These are phyloP conservation scores for Disparrhopalites patrizii DNA, from an alignment of 2,888 invertebrate genomes.

Conservation along the genomic window DNA sequence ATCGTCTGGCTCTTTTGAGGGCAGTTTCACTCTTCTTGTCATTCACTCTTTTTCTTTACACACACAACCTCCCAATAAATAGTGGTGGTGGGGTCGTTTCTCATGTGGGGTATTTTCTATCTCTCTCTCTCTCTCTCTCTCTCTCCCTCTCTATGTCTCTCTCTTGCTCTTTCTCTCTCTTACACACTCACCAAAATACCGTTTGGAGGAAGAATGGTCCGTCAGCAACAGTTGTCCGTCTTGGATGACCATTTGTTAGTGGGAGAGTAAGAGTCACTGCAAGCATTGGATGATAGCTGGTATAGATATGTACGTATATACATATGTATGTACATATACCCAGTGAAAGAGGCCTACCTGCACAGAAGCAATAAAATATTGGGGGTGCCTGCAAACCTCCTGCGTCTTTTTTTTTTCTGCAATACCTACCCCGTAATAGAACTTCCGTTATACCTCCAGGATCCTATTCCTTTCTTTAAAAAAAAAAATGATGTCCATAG, in stretches of 20 bases:
- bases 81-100: neutral
- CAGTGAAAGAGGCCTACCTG: neutral
- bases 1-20: too few relatives aligned
- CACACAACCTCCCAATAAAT: neutral
- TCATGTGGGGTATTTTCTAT: neutral
- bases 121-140: neutral
- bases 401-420: neutral
- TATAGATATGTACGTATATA: neutral
- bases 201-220: slow-evolving; percentile 5
- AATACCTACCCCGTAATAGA: too few relatives aligned
- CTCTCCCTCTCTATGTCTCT: slow-evolving; percentile 6
- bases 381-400: neutral
- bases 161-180: neutral
- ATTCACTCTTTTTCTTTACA: neutral
- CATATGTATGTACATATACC: neutral
- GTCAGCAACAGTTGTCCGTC: slow-evolving; percentile 35
- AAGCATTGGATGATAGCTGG: neutral
- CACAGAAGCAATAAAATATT: neutral
- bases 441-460: too few relatives aligned
- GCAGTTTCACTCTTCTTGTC: too few relatives aligned
- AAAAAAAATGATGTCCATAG: too few relatives aligned
- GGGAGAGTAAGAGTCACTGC: neutral
- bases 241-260: slow-evolving; percentile 16
- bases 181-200: neutral
- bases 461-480: too few relatives aligned